These are phyloP conservation scores for Sarcophaga caerulescens DNA, from an alignment of 2,888 invertebrate species.

Conservation along the genomic window DNA sequence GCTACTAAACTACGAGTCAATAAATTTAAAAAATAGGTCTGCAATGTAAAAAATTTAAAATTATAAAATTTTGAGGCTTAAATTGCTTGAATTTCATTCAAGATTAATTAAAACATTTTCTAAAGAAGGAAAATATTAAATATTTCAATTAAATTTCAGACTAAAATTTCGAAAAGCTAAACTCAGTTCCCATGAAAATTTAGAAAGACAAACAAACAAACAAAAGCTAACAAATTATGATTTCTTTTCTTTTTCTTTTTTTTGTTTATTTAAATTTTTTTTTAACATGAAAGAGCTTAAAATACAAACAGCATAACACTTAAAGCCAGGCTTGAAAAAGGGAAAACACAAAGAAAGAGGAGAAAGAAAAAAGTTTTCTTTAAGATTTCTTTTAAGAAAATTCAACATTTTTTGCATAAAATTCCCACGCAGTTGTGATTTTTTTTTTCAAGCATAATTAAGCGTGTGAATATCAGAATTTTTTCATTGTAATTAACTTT, in stretches of 20 bases:
- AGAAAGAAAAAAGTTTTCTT: conserved; percentile 25
- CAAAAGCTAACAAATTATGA: no score
- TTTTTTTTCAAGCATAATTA: conserved; percentile 70
- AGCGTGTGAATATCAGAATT: conserved; percentile 75
- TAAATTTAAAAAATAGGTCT: no score
- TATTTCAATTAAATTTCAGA: conserved; percentile 28
- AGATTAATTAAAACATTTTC: no score
- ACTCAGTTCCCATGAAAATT: conserved; percentile 61
- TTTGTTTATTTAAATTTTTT: conserved; percentile 39
- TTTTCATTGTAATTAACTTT: conserved; percentile 60
- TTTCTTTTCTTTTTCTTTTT: no score
- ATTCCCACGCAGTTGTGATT: conserved; percentile 79
- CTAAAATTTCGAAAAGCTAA: conserved; percentile 37
- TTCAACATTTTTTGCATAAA: conserved; percentile 67
- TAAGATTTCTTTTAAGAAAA: conserved; percentile 50
- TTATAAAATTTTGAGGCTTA: no score
- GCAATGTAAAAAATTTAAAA: no score
- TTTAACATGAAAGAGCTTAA: conserved; percentile 30
- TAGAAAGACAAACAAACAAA: conserved; percentile 56
- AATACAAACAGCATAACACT: neutral
- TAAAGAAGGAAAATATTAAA: conserved; percentile 30
- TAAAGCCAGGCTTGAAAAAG: no score
- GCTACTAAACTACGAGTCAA: no score
- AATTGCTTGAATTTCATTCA: no score
- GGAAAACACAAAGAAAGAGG: no score